A percentile compares a stretch with the other conserved stretches of the same genome.
Conservation (phyloP, 1,140 invertebrate species). For the Cephus cinctus region DNA sequence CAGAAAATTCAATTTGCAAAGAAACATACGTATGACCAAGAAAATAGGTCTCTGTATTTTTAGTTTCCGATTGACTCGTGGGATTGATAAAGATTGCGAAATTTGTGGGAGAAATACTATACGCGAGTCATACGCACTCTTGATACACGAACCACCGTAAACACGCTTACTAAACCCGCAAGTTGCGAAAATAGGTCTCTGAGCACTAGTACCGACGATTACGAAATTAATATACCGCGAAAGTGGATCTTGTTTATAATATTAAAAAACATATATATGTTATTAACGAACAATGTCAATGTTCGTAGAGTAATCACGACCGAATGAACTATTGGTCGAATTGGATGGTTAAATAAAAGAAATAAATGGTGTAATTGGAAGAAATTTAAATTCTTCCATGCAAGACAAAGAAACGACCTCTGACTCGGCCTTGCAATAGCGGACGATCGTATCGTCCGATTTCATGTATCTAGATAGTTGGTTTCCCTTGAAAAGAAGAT, state of each 20-base stretch:
- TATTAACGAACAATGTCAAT: too few relatives aligned
- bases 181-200: conserved; percentile 5
- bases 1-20: too few relatives aligned
- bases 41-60: not conserved
- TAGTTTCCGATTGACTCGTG: not conserved
- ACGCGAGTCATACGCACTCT: not conserved
- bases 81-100: conserved; percentile 14
- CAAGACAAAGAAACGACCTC: too few relatives aligned
- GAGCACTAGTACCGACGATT: not conserved
- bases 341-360: too few relatives aligned
- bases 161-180: conserved; percentile 7
- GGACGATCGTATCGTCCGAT: conserved; percentile 25
- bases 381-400: too few relatives aligned
- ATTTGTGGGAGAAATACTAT: conserved; percentile 8
- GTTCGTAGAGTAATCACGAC: too few relatives aligned
- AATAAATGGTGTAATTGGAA: too few relatives aligned
- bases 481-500: conserved; percentile 22
- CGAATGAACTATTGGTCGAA: too few relatives aligned
- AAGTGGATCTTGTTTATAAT: conserved; percentile 15
- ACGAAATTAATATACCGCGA: conserved; percentile 7
- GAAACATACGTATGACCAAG: not conserved
- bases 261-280: too few relatives aligned
- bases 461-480: too few relatives aligned
- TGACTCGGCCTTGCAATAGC: conserved; percentile 20
- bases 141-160: not conserved